These are phyloP conservation scores for Orchesellides sinensis DNA, from an alignment of 2,888 invertebrate genomes.

Conservation along the genomic window DNA sequence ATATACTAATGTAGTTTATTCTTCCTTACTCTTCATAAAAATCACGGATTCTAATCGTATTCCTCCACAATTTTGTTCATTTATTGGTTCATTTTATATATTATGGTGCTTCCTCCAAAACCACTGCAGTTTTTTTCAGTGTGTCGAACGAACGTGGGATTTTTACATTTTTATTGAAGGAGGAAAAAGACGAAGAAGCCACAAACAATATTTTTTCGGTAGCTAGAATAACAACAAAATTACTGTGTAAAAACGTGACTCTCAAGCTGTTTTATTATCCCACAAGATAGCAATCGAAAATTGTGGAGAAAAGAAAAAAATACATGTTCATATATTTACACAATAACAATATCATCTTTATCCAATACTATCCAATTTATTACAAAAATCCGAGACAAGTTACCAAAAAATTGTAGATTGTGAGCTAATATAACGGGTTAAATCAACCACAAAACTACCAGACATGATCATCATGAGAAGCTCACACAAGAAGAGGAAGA, in stretches of 20 bases:
- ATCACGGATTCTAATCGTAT: conserved; percentile 18
- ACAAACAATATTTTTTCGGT: conserved; percentile 71
- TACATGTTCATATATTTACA: conserved; percentile 5
- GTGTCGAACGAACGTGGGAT: conserved; percentile 54
- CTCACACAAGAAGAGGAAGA: conserved; percentile 26
- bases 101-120: too few species aligned
- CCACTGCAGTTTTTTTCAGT: conserved; percentile 34
- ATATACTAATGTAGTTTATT: neutral
- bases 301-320: conserved; percentile 19
- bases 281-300: conserved; percentile 61
- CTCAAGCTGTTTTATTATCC: conserved; percentile 72
- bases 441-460: conserved; percentile 42
- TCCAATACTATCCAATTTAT: conserved; percentile 51
- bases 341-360: conserved; percentile 46
- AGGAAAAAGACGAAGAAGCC: conserved; percentile 27
- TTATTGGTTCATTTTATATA: conserved; percentile 6
- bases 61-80: too few species aligned
- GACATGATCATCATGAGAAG: conserved; percentile 7
- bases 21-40: conserved; percentile 12
- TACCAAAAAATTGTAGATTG: conserved; percentile 51
- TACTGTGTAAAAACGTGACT: conserved; percentile 73
- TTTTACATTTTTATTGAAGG: conserved; percentile 67
- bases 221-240: conserved; percentile 69
- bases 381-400: conserved; percentile 50
- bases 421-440: conserved; percentile 51